These are phyloP conservation scores for Urocolius indicus DNA, from an alignment of 2,113 vertebrate genomes.

Conservation along the genomic window DNA sequence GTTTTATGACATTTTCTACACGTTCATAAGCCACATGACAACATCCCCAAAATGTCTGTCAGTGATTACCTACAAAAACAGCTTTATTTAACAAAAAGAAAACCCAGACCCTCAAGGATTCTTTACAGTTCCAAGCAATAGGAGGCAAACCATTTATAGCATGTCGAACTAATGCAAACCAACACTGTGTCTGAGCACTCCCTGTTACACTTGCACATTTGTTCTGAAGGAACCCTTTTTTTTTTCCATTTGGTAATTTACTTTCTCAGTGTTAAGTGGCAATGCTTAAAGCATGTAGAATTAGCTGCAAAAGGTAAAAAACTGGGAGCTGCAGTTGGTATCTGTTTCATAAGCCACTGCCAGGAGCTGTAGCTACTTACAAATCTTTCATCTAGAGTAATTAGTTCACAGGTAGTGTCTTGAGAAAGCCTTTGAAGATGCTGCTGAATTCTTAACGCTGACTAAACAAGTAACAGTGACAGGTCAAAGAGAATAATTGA, in stretches of 20 bases:
- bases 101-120: background rate
- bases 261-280: background rate
- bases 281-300: background rate
- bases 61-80: background rate
- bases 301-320: background rate
- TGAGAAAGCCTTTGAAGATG: slow-evolving; percentile 18
- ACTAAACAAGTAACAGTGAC: slow-evolving; percentile 35
- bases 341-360: background rate
- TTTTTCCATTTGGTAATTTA: fast-evolving
- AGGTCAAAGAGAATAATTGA: slow-evolving; percentile 39
- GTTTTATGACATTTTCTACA: background rate
- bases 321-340: background rate
- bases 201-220: fast-evolving
- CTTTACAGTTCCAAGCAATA: background rate
- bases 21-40: background rate
- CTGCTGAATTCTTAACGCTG: slow-evolving; percentile 37
- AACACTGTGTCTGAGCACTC: fast-evolving
- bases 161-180: background rate
- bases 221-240: background rate
- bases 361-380: background rate
- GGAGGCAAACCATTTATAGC: background rate
- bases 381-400: background rate
- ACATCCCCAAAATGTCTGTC: background rate
- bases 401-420: slow-evolving; percentile 33
- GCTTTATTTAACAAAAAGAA: background rate